Base-by-base conservation (phyloP, 1,140 invertebrate genomes). In the Ostrea edulis region DNA sequence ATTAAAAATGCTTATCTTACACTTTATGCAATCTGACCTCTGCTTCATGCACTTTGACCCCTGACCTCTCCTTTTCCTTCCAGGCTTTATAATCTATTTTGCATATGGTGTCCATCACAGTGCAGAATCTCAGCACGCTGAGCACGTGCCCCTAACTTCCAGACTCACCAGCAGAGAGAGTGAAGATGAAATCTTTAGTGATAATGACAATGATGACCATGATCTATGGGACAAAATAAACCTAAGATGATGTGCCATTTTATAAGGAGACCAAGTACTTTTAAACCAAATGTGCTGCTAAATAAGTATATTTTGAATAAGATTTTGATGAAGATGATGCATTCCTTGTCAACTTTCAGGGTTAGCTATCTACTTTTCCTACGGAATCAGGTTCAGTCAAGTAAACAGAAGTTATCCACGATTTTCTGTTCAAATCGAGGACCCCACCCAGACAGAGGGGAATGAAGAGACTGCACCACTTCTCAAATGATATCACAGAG, bases 11-110 rank as follows among this genome's bases (percentile, higher is more conserved):
- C 44, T 53, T 53, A 51, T 53, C 2, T 22, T 83, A 17, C 82
- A 52, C 35, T 83, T n/a, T 25, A 44, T 17, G 12, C 17, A 35
- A 25, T 81, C 14, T 83, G 22, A 52, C 82, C 44, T 53, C 44
- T 52, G 17, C 44, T 22, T 83, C 52, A 29, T 53, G 52, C 44
- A 54, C 82, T 83, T 83, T 52, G 17, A 83, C 82, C 52, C n/a
- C 12, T 54, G 52, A 53, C 52, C 82, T 53, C 14, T 53, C 51
- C 35, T 86, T 54, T 86, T 35, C 52, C 68, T 81, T 86, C 52
- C 77, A 81, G 86, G 68, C 55, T 81, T 86, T 86, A 20, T 86
- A 81, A 81, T 77, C 14, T 86, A 82, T 86, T 85, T 85, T 29
- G 22, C 83, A 35, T 85, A 85, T 29, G 22, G 83, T 44, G 7